These are phyloP conservation scores for Thinocorus orbignyianus DNA, from an alignment of 2,113 vertebrate genomes.

Conservation along the genomic window DNA sequence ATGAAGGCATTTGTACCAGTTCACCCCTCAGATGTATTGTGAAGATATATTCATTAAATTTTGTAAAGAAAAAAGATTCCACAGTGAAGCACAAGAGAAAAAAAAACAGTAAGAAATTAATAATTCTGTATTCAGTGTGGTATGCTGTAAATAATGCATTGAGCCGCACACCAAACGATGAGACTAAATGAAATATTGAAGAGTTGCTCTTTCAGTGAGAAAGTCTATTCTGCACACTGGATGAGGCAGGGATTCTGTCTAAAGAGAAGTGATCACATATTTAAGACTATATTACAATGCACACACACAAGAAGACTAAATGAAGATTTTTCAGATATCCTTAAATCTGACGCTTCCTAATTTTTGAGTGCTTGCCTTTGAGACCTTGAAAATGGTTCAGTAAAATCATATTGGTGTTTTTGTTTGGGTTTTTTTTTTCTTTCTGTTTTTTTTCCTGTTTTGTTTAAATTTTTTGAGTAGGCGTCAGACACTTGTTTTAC, in stretches of 20 bases:
- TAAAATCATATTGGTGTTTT: background rate
- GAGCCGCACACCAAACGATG: constrained; percentile 27
- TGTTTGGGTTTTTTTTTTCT: background rate
- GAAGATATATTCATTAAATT: background rate
- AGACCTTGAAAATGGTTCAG: background rate
- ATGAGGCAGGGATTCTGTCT: background rate
- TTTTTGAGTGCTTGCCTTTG: background rate
- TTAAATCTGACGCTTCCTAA: background rate
- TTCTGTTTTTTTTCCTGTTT: background rate
- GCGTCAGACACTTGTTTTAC: background rate
- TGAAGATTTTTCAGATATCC: background rate
- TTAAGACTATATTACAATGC: background rate
- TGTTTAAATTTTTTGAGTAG: background rate
- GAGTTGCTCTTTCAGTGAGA: constrained; percentile 31
- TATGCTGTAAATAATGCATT: constrained; percentile 58
- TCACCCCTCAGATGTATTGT: background rate
- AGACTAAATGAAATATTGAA: constrained; percentile 61
- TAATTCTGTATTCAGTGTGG: constrained; percentile 40
- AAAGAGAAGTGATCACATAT: background rate
- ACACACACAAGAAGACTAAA: background rate
- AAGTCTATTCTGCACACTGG: background rate
- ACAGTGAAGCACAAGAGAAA: background rate
- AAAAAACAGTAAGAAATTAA: constrained; percentile 23
- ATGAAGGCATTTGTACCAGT: background rate
- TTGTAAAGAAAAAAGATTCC: background rate